Base-by-base conservation (phyloP, 1,140 invertebrate genomes). In the Stratiolaelaps scimitus region DNA sequence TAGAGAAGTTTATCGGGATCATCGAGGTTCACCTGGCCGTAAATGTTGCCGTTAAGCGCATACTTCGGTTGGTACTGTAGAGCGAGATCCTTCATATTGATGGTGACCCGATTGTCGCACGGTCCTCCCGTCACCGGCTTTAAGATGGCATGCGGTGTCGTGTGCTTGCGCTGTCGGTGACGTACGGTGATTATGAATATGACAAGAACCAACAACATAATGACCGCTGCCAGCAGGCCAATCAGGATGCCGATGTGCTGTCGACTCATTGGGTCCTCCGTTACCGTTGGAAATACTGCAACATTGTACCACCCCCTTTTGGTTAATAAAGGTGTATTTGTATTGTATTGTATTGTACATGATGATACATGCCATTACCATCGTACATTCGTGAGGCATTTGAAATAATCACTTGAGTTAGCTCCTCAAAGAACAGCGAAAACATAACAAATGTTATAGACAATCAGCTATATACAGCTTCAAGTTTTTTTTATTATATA, bases 201-300 rank as follows among this genome's bases (percentile, higher is more conserved):
- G 20, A 84, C 82, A 0, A 84, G 83, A n/a, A 84, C 72, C 1
- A 87, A 75, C 0, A 87, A 75, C 0, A 83, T 80, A 1, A 85
- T 79, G 17, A 89, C 81, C 65, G 86, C 83, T 0, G 85, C 86
- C 46, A 90, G 72, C 0, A 84, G 83, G 0, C 87, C 87, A 64
- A 87, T 87, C 26, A 88, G 83, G 43, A 89, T 78, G 0, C 86
- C 86, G 34, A 90, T 85, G 71, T 86, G 87, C 82, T 74, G 80
- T 17, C 65, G 65, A 2, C 43, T 45, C 7, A 70, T 30, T 19
- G 68, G 60, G 69, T 84, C 80, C 67, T 79, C 79, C 66, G 80
- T 80, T 72, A 81, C 78, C 60, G 78, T 73, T 17, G 81, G 81
- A 68, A 81, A 79, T 72, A 83, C 82, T 83, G 71, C 66, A 74